Evolutionary conservation across 2,888 invertebrate genomes (phyloP).

Genomic region (Parnassius mnemosyne): DNA sequence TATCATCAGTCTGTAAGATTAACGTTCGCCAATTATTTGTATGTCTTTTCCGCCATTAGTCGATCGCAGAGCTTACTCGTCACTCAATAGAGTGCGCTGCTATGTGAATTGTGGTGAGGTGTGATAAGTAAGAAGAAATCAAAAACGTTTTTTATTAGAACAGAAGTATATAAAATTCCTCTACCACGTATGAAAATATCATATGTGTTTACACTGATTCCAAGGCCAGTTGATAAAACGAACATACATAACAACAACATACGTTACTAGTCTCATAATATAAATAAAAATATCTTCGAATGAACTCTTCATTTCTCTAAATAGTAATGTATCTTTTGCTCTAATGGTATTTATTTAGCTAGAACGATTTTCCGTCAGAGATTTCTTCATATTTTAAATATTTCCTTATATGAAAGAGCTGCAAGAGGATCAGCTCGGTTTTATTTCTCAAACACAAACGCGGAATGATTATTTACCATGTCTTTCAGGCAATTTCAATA

Average conservation of each 20-base stretch:
- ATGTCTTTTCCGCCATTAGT: too few relatives aligned
- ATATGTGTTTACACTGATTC: too few relatives aligned
- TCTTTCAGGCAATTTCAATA: slow-evolving; percentile 25
- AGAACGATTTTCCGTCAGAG: slow-evolving; percentile 23
- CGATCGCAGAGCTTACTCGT: too few relatives aligned
- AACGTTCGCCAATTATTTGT: too few relatives aligned
- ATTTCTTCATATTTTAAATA: slow-evolving; percentile 22
- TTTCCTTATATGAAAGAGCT: slow-evolving; percentile 25
- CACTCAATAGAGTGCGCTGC: too few relatives aligned
- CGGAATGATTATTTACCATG: slow-evolving; percentile 26
- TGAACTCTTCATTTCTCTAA: slow-evolving; percentile 6
- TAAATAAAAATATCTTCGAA: neutral
- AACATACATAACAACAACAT: neutral
- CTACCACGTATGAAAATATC: too few relatives aligned
- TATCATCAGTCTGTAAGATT: too few relatives aligned
- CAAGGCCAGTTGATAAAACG: too few relatives aligned
- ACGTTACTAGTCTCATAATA: neutral
- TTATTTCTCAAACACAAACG: slow-evolving; percentile 25
- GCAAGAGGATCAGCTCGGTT: slow-evolving; percentile 24
- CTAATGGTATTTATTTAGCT: slow-evolving; percentile 27
- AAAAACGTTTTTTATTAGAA: too few relatives aligned
- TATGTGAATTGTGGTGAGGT: too few relatives aligned
- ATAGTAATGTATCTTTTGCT: slow-evolving; percentile 20
- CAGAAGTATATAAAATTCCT: too few relatives aligned
- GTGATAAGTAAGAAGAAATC: too few relatives aligned